Evolutionary conservation across 1,140 invertebrate species (phyloP).

Genomic region (Macrobrachium rosenbergii): DNA sequence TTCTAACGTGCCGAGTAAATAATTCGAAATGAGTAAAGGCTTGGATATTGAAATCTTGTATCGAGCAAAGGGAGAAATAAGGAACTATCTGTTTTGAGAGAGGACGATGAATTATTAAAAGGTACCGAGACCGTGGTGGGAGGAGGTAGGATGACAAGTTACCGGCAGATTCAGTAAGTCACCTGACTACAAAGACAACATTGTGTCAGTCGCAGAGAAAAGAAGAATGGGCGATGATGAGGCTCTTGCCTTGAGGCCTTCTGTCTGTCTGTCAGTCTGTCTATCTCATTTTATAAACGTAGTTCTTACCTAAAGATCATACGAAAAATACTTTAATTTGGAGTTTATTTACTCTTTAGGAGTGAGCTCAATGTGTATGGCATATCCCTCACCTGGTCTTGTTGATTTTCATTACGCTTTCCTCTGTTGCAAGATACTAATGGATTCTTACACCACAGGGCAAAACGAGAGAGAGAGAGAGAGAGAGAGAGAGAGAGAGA

Average conservation of each 20-base stretch:
- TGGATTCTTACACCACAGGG: too few relatives aligned
- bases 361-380: too few relatives aligned
- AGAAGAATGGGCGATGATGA: constrained; percentile 55
- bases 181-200: constrained; percentile 57
- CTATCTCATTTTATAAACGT: neutral
- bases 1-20: neutral
- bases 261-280: neutral
- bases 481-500: too few relatives aligned
- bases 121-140: neutral
- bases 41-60: too few relatives aligned
- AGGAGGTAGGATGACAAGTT: neutral
- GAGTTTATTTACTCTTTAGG: too few relatives aligned
- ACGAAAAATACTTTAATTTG: neutral
- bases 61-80: neutral
- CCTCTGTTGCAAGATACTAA: too few relatives aligned
- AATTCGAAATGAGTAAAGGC: too few relatives aligned
- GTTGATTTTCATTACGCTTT: too few relatives aligned
- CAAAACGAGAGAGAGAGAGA: too few relatives aligned
- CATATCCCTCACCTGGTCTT: too few relatives aligned
- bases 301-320: too few relatives aligned
- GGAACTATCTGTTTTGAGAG: neutral
- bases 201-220: constrained; percentile 39
- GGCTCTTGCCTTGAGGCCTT: neutral
- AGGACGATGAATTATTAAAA: constrained; percentile 10
- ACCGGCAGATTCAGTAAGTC: constrained; percentile 50